phyloP scores from a whole-genome alignment of 1,140 invertebrate genomes.

The Samia ricini region DNA sequence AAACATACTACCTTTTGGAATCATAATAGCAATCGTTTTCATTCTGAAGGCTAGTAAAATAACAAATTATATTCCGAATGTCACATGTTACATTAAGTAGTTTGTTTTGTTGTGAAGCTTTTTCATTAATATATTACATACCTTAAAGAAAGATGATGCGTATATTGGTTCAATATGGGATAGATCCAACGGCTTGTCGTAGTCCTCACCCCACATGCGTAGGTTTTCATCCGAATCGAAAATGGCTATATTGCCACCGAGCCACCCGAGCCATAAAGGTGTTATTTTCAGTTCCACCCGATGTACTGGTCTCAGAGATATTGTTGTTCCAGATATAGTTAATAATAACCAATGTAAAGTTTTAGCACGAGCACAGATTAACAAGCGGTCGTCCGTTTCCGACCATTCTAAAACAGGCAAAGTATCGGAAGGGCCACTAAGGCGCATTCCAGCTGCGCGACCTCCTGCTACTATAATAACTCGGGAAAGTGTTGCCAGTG shows the following conservation, averaged over 20 bases:
- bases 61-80: no score
- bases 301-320: constrained; percentile 83
- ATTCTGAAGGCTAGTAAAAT: no score
- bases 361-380: constrained; percentile 53
- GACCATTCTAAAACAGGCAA: constrained; percentile 93
- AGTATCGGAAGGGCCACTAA: constrained; percentile 80
- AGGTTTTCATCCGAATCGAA: constrained; percentile 92
- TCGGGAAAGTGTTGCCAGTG: constrained; percentile 95
- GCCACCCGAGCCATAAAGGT: constrained; percentile 93
- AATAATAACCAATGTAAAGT: constrained; percentile 60
- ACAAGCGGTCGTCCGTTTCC: constrained; percentile 51
- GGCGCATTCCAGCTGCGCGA: constrained; percentile 49
- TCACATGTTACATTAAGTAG: no score
- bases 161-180: constrained; percentile 93
- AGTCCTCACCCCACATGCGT: constrained; percentile 92
- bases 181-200: constrained; percentile 91
- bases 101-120: not conserved
- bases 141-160: constrained; percentile 94
- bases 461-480: constrained; percentile 89
- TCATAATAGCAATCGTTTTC: no score
- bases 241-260: constrained; percentile 92
- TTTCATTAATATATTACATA: constrained; percentile 28
- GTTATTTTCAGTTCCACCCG: constrained; percentile 87
- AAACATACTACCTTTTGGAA: no score
- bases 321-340: constrained; percentile 88